Conservation (phyloP, 2,888 invertebrate genomes). For the Dasysyrphus albostriatus region DNA sequence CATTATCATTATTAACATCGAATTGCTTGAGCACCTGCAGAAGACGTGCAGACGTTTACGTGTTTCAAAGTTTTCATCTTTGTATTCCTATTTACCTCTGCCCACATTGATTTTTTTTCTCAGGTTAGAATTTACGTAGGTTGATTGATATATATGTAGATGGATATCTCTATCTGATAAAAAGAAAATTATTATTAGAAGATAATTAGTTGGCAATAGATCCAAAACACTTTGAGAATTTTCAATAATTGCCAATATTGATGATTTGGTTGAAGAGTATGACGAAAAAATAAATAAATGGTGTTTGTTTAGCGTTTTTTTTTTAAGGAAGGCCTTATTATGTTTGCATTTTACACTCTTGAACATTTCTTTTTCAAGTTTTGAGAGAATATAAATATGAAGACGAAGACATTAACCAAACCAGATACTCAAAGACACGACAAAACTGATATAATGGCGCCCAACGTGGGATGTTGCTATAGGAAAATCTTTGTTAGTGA, state of each 20-base stretch:
- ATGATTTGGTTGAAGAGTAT: background rate
- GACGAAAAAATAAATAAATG: background rate
- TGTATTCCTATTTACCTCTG: background rate
- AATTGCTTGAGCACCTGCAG: background rate
- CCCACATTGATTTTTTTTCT: background rate
- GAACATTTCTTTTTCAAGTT: too few relatives aligned
- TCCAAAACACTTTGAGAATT: background rate
- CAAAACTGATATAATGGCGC: too few relatives aligned
- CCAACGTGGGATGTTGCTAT: too few relatives aligned
- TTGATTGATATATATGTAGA: background rate
- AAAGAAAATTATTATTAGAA: background rate
- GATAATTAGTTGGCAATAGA: conserved; percentile 10
- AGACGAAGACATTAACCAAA: too few relatives aligned
- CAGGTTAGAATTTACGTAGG: background rate
- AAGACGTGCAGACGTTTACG: conserved; percentile 7
- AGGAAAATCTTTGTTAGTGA: too few relatives aligned
- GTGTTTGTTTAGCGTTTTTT: background rate
- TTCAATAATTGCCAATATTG: background rate
- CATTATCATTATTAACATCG: background rate
- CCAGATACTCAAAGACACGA: too few relatives aligned
- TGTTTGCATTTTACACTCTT: too few relatives aligned
- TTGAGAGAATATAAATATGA: too few relatives aligned
- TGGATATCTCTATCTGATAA: background rate
- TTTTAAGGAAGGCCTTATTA: background rate
- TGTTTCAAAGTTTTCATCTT: background rate